Conservation (phyloP, 2,113 vertebrate genomes). For the Pycnonotus jocosus region DNA sequence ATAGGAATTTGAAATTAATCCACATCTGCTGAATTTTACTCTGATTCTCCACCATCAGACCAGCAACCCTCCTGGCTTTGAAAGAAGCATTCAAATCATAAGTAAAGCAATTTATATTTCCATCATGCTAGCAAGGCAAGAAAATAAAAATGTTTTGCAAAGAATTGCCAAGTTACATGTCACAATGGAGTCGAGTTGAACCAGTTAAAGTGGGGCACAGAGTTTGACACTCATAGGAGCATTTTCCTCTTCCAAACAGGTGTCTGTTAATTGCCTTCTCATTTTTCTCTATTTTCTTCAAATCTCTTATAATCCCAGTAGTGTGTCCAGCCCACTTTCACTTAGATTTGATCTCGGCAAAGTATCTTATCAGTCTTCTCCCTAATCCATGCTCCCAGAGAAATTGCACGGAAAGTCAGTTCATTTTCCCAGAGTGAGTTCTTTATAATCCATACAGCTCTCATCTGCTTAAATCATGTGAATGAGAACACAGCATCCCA, state of each 20-base stretch:
- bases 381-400: neutral
- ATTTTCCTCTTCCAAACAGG: neutral
- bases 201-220: neutral
- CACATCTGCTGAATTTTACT: neutral
- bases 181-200: rapidly evolving
- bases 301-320: neutral
- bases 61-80: neutral
- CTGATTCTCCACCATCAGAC: neutral
- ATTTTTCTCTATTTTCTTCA: neutral
- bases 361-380: neutral
- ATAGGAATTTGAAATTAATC: neutral
- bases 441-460: neutral
- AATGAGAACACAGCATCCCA: neutral
- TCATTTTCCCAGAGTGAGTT: neutral
- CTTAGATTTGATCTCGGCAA: neutral
- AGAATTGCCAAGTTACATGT: neutral
- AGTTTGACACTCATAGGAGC: neutral
- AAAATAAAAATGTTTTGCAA: neutral
- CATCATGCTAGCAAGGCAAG: neutral
- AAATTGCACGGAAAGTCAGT: neutral
- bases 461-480: neutral
- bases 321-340: neutral
- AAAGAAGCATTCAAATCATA: neutral
- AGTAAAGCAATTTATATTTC: neutral
- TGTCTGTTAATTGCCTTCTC: neutral